Conservation (phyloP, 2,797 vertebrate species). For the Craterocephalus amniculus region DNA sequence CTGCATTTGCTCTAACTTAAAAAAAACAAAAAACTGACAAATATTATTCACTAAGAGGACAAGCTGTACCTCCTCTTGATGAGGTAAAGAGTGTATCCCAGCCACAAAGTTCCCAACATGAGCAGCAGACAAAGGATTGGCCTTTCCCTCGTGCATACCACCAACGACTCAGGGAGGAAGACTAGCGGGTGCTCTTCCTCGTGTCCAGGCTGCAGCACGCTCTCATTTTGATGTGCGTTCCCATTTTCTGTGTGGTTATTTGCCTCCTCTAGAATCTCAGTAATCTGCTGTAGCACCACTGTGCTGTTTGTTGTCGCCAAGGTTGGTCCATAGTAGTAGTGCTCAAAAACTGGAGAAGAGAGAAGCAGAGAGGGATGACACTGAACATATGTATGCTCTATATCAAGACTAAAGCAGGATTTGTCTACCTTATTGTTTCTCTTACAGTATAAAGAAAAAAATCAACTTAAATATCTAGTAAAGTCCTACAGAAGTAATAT, state of each 20-base stretch:
- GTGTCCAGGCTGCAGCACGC: conserved; percentile 4
- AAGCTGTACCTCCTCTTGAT: conserved; percentile 91
- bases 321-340: conserved; percentile 81
- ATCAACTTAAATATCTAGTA: background rate
- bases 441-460: background rate
- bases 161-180: conserved; percentile 62
- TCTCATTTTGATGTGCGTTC: background rate
- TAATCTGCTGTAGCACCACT: conserved; percentile 68
- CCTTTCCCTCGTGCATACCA: conserved; percentile 82
- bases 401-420: background rate
- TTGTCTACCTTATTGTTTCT: background rate
- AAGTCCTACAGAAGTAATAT: background rate
- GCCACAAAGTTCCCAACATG: conserved; percentile 93
- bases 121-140: conserved; percentile 91
- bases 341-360: conserved; percentile 86
- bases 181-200: conserved; percentile 18
- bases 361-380: background rate
- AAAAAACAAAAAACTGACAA: background rate
- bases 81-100: conserved; percentile 91
- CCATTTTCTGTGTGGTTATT: conserved; percentile 43
- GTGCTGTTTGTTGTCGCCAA: conserved; percentile 72
- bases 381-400: background rate
- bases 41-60: background rate
- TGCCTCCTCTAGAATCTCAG: conserved; percentile 60
- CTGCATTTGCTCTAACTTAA: background rate